Evolutionary conservation across 2,113 vertebrate species (phyloP).

Genomic region (Anser cygnoides): DNA sequence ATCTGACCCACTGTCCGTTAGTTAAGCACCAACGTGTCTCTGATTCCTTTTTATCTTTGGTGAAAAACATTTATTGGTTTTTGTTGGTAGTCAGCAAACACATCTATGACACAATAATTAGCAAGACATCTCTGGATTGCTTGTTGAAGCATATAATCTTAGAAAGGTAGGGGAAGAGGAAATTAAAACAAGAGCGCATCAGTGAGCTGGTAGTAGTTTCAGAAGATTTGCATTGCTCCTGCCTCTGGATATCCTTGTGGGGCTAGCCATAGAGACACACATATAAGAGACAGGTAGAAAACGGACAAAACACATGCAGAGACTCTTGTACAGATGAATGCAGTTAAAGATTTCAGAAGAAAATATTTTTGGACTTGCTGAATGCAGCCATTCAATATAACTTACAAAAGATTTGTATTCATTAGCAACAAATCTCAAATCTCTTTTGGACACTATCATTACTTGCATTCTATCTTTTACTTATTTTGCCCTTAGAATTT

Average conservation of each 20-base stretch:
- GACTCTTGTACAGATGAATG: background rate
- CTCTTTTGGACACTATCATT: background rate
- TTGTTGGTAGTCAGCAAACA: background rate
- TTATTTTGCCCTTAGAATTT: background rate
- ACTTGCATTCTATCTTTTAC: background rate
- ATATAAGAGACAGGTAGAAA: background rate
- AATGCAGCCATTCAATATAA: background rate
- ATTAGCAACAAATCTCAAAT: background rate
- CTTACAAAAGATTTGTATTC: background rate
- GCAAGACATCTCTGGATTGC: background rate
- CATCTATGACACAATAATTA: background rate
- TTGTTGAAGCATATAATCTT: background rate
- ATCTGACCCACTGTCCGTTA: background rate
- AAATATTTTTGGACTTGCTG: background rate
- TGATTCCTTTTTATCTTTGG: background rate
- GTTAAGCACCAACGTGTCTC: background rate
- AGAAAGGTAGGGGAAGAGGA: background rate
- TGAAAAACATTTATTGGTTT: background rate
- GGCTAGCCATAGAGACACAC: background rate
- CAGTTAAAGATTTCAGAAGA: background rate
- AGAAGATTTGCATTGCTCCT: background rate
- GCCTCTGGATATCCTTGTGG: background rate
- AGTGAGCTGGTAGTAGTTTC: background rate
- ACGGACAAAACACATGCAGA: background rate
- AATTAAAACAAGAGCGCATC: background rate